These are phyloP conservation scores for Drosophila imparisetae DNA, from an alignment of 2,888 invertebrate genomes.

Conservation along the genomic window DNA sequence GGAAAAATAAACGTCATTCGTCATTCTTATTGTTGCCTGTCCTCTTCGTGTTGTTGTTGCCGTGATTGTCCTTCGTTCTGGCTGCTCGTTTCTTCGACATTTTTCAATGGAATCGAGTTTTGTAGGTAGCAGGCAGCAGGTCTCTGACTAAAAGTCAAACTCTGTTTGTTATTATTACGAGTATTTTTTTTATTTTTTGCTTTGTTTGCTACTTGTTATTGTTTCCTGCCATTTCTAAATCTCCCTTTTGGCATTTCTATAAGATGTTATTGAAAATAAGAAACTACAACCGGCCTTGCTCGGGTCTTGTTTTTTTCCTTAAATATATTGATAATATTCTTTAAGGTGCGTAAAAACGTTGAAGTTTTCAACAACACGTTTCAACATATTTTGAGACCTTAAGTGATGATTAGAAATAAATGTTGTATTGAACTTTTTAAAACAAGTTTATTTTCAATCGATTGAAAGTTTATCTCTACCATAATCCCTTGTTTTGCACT, in stretches of 20 bases:
- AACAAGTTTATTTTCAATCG: not conserved
- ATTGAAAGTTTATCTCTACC: not conserved
- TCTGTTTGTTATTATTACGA: conserved; percentile 67
- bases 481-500: not conserved
- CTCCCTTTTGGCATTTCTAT: conserved; percentile 13
- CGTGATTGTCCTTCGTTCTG: conserved; percentile 36
- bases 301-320: no score
- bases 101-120: conserved; percentile 58
- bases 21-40: conserved; percentile 67
- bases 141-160: conserved; percentile 62
- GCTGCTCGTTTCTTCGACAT: conserved; percentile 22
- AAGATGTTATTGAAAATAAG: conserved; percentile 28
- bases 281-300: not conserved
- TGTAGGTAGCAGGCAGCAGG: conserved; percentile 40
- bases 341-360: not conserved
- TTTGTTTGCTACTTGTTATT: conserved; percentile 56
- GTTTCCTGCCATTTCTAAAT: conserved; percentile 36
- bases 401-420: not conserved
- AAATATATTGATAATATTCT: not conserved
- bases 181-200: conserved; percentile 26
- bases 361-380: not conserved
- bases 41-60: conserved; percentile 6
- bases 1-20: conserved; percentile 62
- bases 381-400: not conserved
- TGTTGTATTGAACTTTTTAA: not conserved